These are phyloP conservation scores for Tethya wilhelma DNA, from an alignment of 37 sponge, comb jelly and placozoan species.

Conservation along the genomic window DNA sequence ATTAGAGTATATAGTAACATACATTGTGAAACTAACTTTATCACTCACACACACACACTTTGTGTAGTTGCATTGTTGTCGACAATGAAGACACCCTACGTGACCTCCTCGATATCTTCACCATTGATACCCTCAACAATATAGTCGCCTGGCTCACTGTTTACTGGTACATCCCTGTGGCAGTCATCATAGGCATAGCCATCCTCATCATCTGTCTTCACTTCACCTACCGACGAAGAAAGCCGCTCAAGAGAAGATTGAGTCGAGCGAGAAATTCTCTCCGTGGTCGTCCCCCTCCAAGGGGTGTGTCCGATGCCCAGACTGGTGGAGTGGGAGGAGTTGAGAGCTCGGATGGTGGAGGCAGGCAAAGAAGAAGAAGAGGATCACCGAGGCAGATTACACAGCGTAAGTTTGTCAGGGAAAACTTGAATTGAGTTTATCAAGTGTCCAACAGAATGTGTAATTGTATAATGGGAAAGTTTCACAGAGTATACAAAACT, in stretches of 20 bases:
- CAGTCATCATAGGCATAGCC: constrained; percentile 49
- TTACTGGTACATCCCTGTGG: constrained; percentile 84
- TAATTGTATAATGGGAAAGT: too few species aligned
- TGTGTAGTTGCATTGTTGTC: constrained; percentile 51
- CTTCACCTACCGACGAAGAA: constrained; percentile 79
- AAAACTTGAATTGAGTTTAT: not conserved
- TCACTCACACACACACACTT: not conserved
- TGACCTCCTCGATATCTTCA: constrained; percentile 61
- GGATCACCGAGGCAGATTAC: not conserved
- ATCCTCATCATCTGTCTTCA: constrained; percentile 72
- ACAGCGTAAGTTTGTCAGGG: not conserved
- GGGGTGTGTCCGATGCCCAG: constrained; percentile 6
- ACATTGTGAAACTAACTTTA: not conserved
- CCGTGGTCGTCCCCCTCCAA: not conserved
- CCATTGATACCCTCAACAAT: constrained; percentile 52
- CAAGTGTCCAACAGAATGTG: too few species aligned
- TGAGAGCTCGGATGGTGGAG: not conserved
- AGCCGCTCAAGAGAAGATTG: constrained; percentile 36
- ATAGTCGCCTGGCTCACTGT: constrained; percentile 65
- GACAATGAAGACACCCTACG: constrained; percentile 57
- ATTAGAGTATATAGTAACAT: not conserved
- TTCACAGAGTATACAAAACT: too few species aligned
- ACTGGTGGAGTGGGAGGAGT: constrained; percentile 21
- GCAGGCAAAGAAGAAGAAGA: constrained; percentile 1
- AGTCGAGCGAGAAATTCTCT: not conserved